A percentile compares a stretch with the other conserved stretches of the same genome.
Conservation (phyloP, 2,888 invertebrate species). For the Alentia gelatinosa region DNA sequence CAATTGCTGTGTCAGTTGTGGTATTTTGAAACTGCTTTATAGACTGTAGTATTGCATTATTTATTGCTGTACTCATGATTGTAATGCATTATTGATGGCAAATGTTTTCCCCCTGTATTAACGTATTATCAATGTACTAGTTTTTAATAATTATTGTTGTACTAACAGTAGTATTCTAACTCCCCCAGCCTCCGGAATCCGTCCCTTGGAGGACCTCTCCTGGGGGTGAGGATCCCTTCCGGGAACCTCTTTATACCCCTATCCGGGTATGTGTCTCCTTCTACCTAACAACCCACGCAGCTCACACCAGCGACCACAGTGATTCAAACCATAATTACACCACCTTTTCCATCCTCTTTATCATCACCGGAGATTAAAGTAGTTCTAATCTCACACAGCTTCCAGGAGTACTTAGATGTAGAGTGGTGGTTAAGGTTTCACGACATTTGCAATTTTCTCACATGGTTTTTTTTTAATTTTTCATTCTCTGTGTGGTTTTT, state of each 20-base stretch:
- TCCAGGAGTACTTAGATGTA: neutral
- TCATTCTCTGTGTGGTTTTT: neutral
- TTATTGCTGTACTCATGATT: no score
- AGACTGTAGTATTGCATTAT: no score
- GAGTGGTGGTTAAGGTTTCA: neutral
- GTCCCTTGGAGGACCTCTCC: neutral
- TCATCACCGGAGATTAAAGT: neutral
- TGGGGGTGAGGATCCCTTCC: neutral
- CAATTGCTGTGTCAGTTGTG: no score
- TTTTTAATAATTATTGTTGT: neutral
- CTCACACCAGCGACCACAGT: neutral
- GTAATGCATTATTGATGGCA: no score
- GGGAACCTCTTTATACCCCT: constrained; percentile 27
- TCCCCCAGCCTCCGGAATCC: neutral
- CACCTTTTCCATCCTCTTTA: neutral
- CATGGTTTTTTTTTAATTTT: neutral
- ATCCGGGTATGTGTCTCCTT: neutral
- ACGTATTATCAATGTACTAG: no score
- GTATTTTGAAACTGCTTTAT: no score
- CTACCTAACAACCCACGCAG: neutral
- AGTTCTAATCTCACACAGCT: neutral
- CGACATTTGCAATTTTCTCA: neutral
- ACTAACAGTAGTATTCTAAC: neutral
- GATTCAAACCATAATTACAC: neutral
- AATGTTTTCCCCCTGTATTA: no score